Percentiles rank a stretch among this genome's conserved stretches.
phyloP scores from a whole-genome alignment of 2,888 invertebrate species.

The Diarsia rubi region DNA sequence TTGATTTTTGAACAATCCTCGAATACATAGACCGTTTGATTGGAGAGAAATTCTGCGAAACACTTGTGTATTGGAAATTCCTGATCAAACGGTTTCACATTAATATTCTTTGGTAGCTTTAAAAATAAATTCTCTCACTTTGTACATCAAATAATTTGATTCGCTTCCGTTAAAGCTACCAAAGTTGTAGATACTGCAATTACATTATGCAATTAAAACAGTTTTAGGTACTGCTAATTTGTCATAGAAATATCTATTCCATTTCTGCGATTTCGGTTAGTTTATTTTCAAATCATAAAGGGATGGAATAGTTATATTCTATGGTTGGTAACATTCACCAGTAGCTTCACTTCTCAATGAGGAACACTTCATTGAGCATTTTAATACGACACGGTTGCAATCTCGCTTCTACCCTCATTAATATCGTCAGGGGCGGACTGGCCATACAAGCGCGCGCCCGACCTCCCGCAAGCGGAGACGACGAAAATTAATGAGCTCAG shows the following conservation, averaged over 20 bases:
- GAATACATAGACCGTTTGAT: conserved; percentile 74
- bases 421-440: conserved; percentile 92
- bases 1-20: conserved; percentile 76
- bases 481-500: conserved; percentile 91
- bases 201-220: conserved; percentile 76
- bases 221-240: conserved; percentile 74
- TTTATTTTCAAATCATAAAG: conserved; percentile 18
- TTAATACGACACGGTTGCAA: conserved; percentile 89
- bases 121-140: conserved; percentile 20
- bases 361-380: conserved; percentile 85
- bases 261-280: conserved; percentile 4
- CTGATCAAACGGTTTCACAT: conserved; percentile 73
- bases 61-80: conserved; percentile 60
- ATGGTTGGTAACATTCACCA: conserved; percentile 82
- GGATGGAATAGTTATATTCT: conserved; percentile 73
- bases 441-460: conserved; percentile 91
- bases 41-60: conserved; percentile 58
- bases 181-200: conserved; percentile 79
- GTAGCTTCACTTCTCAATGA: conserved; percentile 87
- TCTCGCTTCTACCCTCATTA: conserved; percentile 91
- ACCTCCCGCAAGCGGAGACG: conserved; percentile 90
- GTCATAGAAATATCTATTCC: conserved; percentile 71
- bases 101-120: conserved; percentile 75
- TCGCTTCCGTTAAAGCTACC: conserved; percentile 72
- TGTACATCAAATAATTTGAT: conserved; percentile 18